These are phyloP conservation scores for Garra rufa DNA, from an alignment of 2,113 vertebrate species.

Conservation along the genomic window DNA sequence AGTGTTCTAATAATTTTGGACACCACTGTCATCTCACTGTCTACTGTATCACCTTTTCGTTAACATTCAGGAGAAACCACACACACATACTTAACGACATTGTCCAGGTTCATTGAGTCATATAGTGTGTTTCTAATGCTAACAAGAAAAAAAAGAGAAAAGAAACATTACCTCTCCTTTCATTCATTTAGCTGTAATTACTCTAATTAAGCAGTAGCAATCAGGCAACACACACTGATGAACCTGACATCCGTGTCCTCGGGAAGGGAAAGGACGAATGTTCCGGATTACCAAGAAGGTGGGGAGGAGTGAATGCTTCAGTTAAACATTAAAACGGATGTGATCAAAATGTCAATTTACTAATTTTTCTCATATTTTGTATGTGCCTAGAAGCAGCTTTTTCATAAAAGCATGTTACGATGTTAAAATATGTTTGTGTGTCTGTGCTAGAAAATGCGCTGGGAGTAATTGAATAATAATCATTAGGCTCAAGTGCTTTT, in stretches of 20 bases:
- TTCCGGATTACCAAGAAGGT: not conserved
- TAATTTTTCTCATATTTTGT: not conserved
- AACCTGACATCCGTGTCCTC: constrained; percentile 32
- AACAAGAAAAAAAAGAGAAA: not conserved
- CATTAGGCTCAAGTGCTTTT: not conserved
- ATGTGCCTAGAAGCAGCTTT: not conserved
- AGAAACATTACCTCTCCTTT: constrained; percentile 17
- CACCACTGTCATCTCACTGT: no score
- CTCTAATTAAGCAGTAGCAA: constrained; percentile 50
- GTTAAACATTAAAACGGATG: not conserved
- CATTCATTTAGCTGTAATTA: constrained; percentile 50
- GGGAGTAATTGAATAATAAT: not conserved
- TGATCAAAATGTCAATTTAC: constrained; percentile 1
- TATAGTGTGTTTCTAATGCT: not conserved
- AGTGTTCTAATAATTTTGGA: no score
- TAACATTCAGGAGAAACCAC: no score
- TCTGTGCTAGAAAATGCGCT: not conserved
- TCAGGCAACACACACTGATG: constrained; percentile 31
- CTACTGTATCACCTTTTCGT: no score
- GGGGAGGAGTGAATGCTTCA: not conserved
- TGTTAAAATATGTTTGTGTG: not conserved
- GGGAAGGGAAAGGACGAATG: constrained; percentile 14
- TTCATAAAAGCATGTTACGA: not conserved
- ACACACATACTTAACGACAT: no score
- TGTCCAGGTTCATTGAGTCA: constrained; percentile 1